Conservation (phyloP, 2,113 vertebrate species). For the Nanorana parkeri region DNA sequence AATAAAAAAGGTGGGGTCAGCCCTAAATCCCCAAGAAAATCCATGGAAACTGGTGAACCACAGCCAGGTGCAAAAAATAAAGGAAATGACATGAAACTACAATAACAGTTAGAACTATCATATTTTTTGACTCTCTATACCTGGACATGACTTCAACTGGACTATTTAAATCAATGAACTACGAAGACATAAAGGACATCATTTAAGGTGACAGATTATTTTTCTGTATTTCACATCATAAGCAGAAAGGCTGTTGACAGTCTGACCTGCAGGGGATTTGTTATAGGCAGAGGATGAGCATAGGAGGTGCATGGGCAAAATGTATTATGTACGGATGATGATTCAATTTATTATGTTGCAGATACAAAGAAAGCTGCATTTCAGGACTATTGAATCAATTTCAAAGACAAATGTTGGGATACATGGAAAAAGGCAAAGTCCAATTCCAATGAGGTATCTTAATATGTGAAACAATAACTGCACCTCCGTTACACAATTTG, state of each 20-base stretch:
- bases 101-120: constrained; percentile 3
- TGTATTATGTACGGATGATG: not conserved
- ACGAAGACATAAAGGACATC: constrained; percentile 1
- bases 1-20: constrained; percentile 76
- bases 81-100: constrained; percentile 39
- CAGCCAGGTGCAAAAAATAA: constrained; percentile 65
- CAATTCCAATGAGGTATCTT: not conserved
- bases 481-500: not conserved
- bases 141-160: not conserved
- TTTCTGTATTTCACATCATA: constrained; percentile 22
- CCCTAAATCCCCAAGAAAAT: constrained; percentile 78
- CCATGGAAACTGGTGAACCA: constrained; percentile 67
- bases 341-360: not conserved
- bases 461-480: not conserved
- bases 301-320: not conserved
- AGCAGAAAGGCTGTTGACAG: constrained; percentile 36
- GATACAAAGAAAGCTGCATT: not conserved
- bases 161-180: not conserved
- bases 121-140: not conserved
- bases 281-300: not conserved
- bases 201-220: not conserved
- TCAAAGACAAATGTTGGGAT: not conserved
- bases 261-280: not conserved
- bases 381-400: not conserved
- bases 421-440: not conserved